phyloP scores from a whole-genome alignment of 1,140 invertebrate species.

The Sitodiplosis mosellana region DNA sequence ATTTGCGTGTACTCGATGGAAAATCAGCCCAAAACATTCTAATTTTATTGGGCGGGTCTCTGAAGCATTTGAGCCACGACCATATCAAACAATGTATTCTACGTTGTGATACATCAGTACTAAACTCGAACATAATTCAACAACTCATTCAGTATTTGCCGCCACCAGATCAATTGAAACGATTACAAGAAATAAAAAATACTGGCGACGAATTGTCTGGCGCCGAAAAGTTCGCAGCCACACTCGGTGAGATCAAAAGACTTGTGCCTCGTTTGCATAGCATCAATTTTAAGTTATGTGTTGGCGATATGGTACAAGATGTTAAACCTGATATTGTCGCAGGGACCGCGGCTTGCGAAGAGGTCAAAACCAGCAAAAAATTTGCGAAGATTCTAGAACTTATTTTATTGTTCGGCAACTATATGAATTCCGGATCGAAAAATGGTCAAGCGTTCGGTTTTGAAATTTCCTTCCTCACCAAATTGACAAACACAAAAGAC shows the following conservation, averaged over 20 bases:
- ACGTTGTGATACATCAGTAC: conserved; percentile 64
- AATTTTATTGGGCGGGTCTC: conserved; percentile 70
- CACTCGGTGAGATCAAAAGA: conserved; percentile 78
- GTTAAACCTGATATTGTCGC: conserved; percentile 92
- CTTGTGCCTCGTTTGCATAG: conserved; percentile 73
- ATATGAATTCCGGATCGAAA: conserved; percentile 85
- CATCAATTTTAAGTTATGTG: conserved; percentile 63
- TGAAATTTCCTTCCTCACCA: conserved; percentile 89
- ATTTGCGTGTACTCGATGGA: conserved; percentile 75
- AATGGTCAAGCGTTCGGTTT: conserved; percentile 90
- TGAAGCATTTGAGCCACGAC: conserved; percentile 76
- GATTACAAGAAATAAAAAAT: conserved; percentile 59
- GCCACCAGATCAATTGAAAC: conserved; percentile 69
- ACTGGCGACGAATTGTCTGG: conserved; percentile 69
- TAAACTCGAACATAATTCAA: conserved; percentile 65
- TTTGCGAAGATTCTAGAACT: conserved; percentile 81
- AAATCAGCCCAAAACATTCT: conserved; percentile 92
- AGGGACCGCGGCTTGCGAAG: conserved; percentile 87
- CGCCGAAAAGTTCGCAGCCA: conserved; percentile 86
- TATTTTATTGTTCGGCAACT: conserved; percentile 81
- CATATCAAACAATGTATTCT: conserved; percentile 72
- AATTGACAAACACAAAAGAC: conserved; percentile 89
- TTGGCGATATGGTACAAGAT: conserved; percentile 61
- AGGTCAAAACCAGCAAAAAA: conserved; percentile 75
- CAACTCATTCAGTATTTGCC: conserved; percentile 79